phyloP scores from a whole-genome alignment of 2,113 vertebrate genomes.

The Seriola quinqueradiata region DNA sequence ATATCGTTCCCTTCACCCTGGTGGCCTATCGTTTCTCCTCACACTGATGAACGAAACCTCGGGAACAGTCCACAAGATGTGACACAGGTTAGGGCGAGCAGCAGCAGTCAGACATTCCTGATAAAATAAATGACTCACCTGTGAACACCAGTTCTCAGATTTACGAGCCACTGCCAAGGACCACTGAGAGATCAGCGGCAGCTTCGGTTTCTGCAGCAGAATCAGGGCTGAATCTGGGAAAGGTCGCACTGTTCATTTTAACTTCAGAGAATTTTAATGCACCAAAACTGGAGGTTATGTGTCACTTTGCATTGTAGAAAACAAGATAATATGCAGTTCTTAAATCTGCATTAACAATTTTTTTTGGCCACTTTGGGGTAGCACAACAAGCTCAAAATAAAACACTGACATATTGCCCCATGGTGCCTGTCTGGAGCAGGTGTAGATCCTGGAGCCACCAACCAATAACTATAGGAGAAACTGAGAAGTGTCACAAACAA shows the following conservation, averaged over 20 bases:
- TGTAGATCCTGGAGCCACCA: not conserved
- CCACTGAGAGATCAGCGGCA: no score
- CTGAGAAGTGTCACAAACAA: not conserved
- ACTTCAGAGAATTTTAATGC: not conserved
- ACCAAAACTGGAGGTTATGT: not conserved
- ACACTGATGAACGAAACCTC: not conserved
- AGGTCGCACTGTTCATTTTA: not conserved
- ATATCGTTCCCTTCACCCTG: not conserved
- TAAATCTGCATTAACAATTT: not conserved
- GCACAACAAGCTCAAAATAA: not conserved
- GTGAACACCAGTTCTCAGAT: not conserved
- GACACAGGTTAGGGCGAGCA: no score
- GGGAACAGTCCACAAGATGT: not conserved
- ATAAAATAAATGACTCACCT: no score
- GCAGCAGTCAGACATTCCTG: no score
- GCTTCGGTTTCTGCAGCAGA: no score
- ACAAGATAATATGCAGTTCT: no score
- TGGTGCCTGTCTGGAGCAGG: not conserved
- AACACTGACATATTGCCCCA: no score
- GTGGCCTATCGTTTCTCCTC: slow-evolving; percentile 2
- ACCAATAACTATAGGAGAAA: not conserved
- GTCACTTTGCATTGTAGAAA: not conserved
- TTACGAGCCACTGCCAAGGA: no score
- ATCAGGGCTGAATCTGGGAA: not conserved
- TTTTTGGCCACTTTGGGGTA: not conserved